These are phyloP conservation scores for Cheumatopsyche charites DNA, from an alignment of 1,140 invertebrate species.

Conservation along the genomic window DNA sequence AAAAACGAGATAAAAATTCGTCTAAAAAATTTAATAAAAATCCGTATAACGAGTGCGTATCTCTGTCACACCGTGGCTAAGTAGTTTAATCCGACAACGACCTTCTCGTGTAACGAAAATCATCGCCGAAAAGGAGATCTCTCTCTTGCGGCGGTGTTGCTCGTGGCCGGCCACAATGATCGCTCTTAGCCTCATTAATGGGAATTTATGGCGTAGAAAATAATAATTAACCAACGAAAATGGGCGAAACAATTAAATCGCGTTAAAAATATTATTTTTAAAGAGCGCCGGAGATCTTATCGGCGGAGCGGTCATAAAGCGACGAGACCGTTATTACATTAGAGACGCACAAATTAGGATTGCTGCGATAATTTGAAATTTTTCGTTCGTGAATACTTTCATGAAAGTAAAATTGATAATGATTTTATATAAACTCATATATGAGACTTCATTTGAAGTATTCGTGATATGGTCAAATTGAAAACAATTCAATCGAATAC, in stretches of 20 bases:
- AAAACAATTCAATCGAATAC: too few relatives aligned
- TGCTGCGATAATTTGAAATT: too few relatives aligned
- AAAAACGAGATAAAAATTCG: background rate
- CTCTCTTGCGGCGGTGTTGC: slow-evolving; percentile 16
- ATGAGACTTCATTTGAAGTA: too few relatives aligned
- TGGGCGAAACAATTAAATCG: slow-evolving; percentile 46
- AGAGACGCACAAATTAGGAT: too few relatives aligned
- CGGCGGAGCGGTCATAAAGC: too few relatives aligned
- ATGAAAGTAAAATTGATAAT: too few relatives aligned
- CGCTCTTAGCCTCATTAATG: slow-evolving; percentile 45
- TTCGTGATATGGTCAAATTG: too few relatives aligned
- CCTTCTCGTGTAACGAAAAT: slow-evolving; percentile 6
- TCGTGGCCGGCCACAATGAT: slow-evolving; percentile 32
- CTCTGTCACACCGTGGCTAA: slow-evolving; percentile 21
- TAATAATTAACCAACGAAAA: slow-evolving; percentile 45
- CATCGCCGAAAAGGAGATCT: background rate
- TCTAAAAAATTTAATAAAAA: background rate
- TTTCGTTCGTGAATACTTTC: too few relatives aligned
- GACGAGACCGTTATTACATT: too few relatives aligned
- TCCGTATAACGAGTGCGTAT: background rate
- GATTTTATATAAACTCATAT: too few relatives aligned
- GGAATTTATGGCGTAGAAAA: slow-evolving; percentile 48
- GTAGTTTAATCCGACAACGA: slow-evolving; percentile 34
- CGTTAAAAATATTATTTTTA: slow-evolving; percentile 30
- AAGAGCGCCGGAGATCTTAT: too few relatives aligned